Evolutionary conservation across 2,113 vertebrate genomes (phyloP), one percentile per base, ranked within the genome.

Genomic region (Uria aalge): DNA sequence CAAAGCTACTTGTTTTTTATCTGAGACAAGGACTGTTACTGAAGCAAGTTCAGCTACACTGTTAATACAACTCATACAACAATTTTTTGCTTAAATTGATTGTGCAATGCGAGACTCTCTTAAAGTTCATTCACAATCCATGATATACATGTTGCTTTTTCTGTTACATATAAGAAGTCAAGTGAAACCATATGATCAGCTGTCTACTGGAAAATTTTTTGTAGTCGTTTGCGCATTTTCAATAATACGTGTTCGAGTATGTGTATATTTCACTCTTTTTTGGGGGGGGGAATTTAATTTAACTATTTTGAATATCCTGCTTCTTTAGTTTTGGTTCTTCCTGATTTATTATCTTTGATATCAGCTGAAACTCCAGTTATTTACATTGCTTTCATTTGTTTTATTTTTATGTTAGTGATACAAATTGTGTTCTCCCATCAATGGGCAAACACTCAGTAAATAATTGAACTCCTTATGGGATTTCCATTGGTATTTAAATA

Each of bases 401-500:
- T 76, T 81, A n/a, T 85, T 68, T 88, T 73, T 83, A 47, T 66
- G 10, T 53, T 45, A 74, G 41, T 3, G n/a, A 53, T 85, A 63
- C 24, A 82, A 77, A 88, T 88, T 94, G 22, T 15, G 1, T 50
- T 47, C 9, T 52, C 38, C 34, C 10, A 55, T 84, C 45, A 50
- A 22, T 56, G 24, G 7, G 36, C 67, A 85, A 59, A 82, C 50
- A 76, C 47, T 36, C n/a, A 43, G 74, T 50, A 45, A 94, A 88
- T 36, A 86, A 56, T 67, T 75, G 76, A 64, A 63, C 26, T 52
- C 34, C 43, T 67, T 41, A 83, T 48, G 66, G 55, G 56, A 94
- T 78, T 94, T 87, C 72, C 85, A 52, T n/a, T 87, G 62, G 68
- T 85, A 52, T 60, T 93, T 63, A 93, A 89, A 85, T 81, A 88